Conservation (phyloP, 2,797 vertebrate genomes). For the Xiphorhynchus erythropygius region DNA sequence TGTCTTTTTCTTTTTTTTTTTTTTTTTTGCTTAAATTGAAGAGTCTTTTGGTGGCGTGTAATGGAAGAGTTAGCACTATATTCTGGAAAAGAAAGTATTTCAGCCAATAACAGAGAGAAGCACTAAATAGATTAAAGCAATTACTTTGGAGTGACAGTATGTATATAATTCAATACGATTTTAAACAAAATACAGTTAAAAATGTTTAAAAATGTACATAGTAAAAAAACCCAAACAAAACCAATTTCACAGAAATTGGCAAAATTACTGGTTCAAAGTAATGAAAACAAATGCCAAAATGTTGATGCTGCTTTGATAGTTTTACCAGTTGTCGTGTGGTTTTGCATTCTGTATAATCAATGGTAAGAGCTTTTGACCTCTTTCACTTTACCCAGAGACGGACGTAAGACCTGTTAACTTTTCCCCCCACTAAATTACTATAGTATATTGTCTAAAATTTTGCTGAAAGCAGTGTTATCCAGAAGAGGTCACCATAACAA, state of each 20-base stretch:
- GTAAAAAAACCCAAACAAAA: not conserved
- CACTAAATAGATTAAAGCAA: not conserved
- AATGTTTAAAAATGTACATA: not conserved
- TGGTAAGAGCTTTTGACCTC: not conserved
- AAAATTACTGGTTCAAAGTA: not conserved
- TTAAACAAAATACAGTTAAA: not conserved
- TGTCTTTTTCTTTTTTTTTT: not conserved
- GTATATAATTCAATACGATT: not conserved
- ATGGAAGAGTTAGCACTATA: not conserved
- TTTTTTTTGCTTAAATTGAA: accelerated
- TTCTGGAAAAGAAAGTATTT: not conserved
- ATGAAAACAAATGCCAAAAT: not conserved
- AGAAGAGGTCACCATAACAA: not conserved
- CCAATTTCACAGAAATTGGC: not conserved
- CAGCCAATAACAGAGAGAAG: not conserved
- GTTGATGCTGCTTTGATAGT: not conserved
- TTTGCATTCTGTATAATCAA: not conserved
- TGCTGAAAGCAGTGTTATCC: not conserved
- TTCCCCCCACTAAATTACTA: not conserved
- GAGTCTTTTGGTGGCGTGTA: not conserved
- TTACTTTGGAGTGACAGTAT: not conserved
- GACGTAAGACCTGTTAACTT: not conserved
- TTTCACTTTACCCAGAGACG: not conserved
- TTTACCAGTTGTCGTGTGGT: not conserved
- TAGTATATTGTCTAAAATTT: not conserved